These are phyloP conservation scores for Craniophora ligustri DNA, from an alignment of 2,888 invertebrate species.

Conservation along the genomic window DNA sequence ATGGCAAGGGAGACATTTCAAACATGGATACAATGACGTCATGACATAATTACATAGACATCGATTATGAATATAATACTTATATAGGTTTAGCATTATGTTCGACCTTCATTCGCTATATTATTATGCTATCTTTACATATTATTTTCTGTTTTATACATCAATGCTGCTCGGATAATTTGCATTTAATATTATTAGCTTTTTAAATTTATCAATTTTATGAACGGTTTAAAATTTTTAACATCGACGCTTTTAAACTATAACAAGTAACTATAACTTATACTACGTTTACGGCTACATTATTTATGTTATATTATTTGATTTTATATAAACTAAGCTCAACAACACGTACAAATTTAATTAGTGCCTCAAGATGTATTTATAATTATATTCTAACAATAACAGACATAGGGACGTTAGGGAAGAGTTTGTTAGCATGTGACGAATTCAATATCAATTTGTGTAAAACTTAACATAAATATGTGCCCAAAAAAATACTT, in stretches of 20 bases:
- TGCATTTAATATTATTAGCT: conserved; percentile 12
- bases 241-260: conserved; percentile 19
- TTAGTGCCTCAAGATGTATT: conserved; percentile 59
- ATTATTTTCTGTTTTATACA: not conserved
- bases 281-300: conserved; percentile 24
- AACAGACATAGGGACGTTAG: conserved; percentile 47
- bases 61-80: conserved; percentile 5
- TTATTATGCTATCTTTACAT: conserved; percentile 22
- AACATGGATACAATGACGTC: not conserved
- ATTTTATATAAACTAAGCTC: conserved; percentile 58
- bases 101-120: conserved; percentile 5
- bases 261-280: conserved; percentile 37
- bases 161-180: conserved; percentile 14
- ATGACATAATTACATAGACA: conserved; percentile 1
- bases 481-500: not conserved
- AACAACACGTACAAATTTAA: conserved; percentile 54
- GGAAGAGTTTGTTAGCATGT: conserved; percentile 18
- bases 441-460: conserved; percentile 2
- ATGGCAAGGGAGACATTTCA: conserved; percentile 12
- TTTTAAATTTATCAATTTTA: conserved; percentile 28
- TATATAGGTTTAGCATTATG: not conserved
- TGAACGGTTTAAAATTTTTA: conserved; percentile 23
- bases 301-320: conserved; percentile 45
- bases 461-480: not conserved
- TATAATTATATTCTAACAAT: conserved; percentile 20